Conservation (phyloP, 2,113 vertebrate species). For the Speoplatyrhinus poulsoni region DNA sequence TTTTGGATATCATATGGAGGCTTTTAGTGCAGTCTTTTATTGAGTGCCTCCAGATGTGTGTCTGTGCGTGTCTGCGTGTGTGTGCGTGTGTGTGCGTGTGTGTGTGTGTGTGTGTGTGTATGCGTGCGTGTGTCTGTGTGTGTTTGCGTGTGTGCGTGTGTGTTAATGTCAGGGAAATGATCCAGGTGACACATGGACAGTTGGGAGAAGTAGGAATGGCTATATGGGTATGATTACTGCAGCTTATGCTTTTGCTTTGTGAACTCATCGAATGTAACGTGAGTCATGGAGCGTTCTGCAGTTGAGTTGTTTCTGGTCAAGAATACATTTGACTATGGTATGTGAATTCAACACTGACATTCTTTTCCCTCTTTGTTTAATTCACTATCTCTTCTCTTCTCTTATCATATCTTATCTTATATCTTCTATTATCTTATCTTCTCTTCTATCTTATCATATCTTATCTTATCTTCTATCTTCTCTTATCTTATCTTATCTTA, state of each 20-base stretch:
- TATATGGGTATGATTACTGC: conserved; percentile 20
- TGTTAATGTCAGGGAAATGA: conserved; percentile 23
- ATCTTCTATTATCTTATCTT: not conserved
- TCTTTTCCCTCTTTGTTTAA: not conserved
- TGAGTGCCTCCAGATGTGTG: conserved; percentile 51
- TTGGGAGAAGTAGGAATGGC: conserved; percentile 11
- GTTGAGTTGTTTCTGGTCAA: no score
- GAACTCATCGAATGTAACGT: not conserved
- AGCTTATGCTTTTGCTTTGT: not conserved
- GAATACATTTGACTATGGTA: no score
- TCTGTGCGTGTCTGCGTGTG: not conserved
- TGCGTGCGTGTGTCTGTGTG: not conserved
- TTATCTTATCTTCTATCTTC: not conserved
- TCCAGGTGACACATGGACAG: conserved; percentile 64
- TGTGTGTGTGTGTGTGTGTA: not conserved
- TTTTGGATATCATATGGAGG: conserved; percentile 20
- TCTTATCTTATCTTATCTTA: no score
- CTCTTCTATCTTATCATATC: not conserved
- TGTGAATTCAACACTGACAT: not conserved
- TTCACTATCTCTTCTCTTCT: not conserved
- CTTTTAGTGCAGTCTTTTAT: conserved; percentile 6
- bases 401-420: not conserved
- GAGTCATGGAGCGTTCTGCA: no score
- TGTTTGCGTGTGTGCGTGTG: not conserved
- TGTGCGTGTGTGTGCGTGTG: conserved; percentile 7